Evolutionary conservation across 2,113 vertebrate genomes (phyloP).

Genomic region (Cryptomyrus ogoouensis): DNA sequence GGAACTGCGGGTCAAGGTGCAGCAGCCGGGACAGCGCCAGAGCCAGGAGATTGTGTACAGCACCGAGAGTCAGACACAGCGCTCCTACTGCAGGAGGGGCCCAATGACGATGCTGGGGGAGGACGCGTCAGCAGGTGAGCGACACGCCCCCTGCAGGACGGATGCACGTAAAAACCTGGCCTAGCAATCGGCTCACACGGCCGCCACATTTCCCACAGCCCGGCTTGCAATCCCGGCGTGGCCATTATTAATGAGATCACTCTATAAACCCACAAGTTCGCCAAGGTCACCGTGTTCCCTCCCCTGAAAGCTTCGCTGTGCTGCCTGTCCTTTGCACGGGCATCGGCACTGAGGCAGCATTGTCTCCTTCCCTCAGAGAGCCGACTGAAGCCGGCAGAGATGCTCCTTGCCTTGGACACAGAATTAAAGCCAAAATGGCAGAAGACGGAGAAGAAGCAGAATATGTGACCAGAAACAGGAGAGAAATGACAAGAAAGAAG

Average conservation of each 20-base stretch:
- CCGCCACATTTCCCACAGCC: background rate
- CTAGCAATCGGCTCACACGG: background rate
- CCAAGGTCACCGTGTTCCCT: background rate
- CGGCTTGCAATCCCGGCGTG: background rate
- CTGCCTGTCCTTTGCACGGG: background rate
- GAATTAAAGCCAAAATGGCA: slow-evolving; percentile 34
- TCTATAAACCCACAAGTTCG: background rate
- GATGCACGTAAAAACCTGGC: background rate
- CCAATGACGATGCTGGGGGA: slow-evolving; percentile 57
- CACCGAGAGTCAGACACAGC: slow-evolving; percentile 28
- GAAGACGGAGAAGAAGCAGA: background rate
- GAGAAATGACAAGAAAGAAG: background rate
- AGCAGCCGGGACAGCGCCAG: slow-evolving; percentile 51
- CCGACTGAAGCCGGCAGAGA: slow-evolving; percentile 37
- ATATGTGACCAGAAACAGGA: background rate
- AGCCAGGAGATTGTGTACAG: slow-evolving; percentile 62
- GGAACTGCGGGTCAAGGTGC: slow-evolving; percentile 61
- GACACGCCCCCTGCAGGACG: no score
- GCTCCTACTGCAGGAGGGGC: slow-evolving; percentile 34
- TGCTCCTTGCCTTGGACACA: slow-evolving; percentile 44
- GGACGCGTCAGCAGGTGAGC: slow-evolving; percentile 37
- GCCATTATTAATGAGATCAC: background rate
- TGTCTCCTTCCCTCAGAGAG: slow-evolving; percentile 29
- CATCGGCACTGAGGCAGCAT: background rate
- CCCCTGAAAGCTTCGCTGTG: background rate